These are phyloP conservation scores for Muscicapa adusta DNA, from an alignment of 2,113 vertebrate species.

Conservation along the genomic window DNA sequence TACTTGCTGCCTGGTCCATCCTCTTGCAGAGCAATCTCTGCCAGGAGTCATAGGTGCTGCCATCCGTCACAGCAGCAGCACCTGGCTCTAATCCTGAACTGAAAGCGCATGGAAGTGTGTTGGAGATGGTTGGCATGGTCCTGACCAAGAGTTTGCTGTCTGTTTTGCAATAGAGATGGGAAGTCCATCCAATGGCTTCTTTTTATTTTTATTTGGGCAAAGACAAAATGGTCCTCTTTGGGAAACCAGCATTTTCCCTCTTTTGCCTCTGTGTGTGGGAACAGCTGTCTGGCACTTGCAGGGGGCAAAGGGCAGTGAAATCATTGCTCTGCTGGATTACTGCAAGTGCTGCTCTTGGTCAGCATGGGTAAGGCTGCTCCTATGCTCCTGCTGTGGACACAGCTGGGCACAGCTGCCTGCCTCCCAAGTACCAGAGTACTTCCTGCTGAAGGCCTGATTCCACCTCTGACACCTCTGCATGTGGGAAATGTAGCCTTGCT, in stretches of 20 bases:
- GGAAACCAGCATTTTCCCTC: not conserved
- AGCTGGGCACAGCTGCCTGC: not conserved
- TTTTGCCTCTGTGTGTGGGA: accelerated
- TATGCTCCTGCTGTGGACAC: accelerated
- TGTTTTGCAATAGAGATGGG: not conserved
- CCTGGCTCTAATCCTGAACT: not conserved
- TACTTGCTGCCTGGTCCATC: not conserved
- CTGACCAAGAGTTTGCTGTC: not conserved
- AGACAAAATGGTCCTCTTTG: not conserved
- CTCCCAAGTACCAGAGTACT: not conserved
- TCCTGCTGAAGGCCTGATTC: not conserved
- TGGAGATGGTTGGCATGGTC: not conserved
- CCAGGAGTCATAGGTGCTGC: not conserved
- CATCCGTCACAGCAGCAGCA: accelerated
- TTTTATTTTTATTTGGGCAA: not conserved
- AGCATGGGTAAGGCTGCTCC: not conserved
- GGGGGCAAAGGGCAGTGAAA: not conserved
- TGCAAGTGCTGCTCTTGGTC: not conserved
- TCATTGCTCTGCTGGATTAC: not conserved
- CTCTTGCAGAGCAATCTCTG: accelerated
- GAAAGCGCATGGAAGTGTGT: not conserved
- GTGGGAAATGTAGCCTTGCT: not conserved
- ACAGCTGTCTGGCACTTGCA: not conserved
- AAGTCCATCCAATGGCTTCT: not conserved
- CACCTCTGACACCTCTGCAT: not conserved